Conservation (phyloP, 1,140 invertebrate genomes). For the Drosophila kurseongensis region DNA sequence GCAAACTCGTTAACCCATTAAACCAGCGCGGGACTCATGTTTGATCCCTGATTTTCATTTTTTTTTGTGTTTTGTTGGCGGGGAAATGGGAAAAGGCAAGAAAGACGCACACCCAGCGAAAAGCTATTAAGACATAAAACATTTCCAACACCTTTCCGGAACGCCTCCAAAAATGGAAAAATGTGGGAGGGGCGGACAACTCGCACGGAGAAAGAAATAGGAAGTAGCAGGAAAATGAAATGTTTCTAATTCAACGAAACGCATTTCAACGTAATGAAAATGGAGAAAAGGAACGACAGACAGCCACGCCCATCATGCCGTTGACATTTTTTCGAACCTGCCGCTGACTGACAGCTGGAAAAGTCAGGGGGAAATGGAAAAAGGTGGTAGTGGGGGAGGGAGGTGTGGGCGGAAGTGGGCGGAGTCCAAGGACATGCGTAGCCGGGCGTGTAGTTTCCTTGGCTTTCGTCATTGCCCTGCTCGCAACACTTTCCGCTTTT, state of each 20-base stretch:
- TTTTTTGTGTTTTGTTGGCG: constrained; percentile 7
- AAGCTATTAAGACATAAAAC: constrained; percentile 79
- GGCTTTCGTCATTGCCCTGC: constrained; percentile 71
- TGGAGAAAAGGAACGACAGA: constrained; percentile 53
- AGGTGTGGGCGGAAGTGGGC: constrained; percentile 4
- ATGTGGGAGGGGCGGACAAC: neutral
- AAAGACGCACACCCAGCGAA: constrained; percentile 30
- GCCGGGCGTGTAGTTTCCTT: constrained; percentile 62
- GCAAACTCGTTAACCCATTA: constrained; percentile 75
- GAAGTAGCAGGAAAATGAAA: constrained; percentile 53
- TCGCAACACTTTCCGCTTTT: constrained; percentile 78
- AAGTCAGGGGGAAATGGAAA: constrained; percentile 20
- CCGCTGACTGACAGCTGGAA: constrained; percentile 35
- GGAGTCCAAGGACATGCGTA: constrained; percentile 65
- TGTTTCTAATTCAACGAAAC: constrained; percentile 74
- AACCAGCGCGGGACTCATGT: constrained; percentile 42
- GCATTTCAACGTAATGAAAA: constrained; percentile 80
- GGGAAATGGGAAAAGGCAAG: neutral
- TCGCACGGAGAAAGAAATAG: constrained; percentile 12
- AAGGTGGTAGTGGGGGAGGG: neutral
- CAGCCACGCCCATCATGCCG: constrained; percentile 40
- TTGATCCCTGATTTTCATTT: constrained; percentile 37
- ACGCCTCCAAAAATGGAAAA: constrained; percentile 43
- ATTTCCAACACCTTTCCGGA: constrained; percentile 73
- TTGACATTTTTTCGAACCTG: constrained; percentile 66